Conservation (phyloP, 1,140 invertebrate species). For the Papilio machaon region DNA sequence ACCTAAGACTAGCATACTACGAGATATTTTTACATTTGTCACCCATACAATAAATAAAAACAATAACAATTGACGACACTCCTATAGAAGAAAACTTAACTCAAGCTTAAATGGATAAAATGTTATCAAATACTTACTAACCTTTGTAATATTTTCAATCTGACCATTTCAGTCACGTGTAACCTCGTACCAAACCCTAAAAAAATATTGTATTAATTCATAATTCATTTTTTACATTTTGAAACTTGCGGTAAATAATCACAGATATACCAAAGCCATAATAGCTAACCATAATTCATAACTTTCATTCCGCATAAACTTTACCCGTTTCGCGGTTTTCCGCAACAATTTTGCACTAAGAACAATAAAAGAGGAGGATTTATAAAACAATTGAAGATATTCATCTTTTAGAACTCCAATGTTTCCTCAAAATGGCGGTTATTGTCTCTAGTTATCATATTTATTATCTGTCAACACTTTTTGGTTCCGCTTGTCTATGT, state of each 20-base stretch:
- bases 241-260: neutral
- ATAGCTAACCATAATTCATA: neutral
- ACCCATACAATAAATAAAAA: too few relatives aligned
- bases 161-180: too few relatives aligned
- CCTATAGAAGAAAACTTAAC: too few relatives aligned
- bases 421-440: neutral
- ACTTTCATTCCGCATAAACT: neutral
- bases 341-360: neutral
- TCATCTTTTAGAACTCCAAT: conserved; percentile 4
- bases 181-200: too few relatives aligned
- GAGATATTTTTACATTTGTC: too few relatives aligned
- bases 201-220: too few relatives aligned
- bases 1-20: too few relatives aligned
- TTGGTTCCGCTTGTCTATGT: neutral
- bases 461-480: neutral
- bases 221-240: too few relatives aligned
- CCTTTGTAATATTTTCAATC: too few relatives aligned
- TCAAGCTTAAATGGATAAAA: too few relatives aligned
- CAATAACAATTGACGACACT: too few relatives aligned
- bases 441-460: neutral
- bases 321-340: neutral
- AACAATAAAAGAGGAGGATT: conserved; percentile 14
- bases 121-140: too few relatives aligned
- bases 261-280: neutral
- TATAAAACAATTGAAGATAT: conserved; percentile 23